These are phyloP conservation scores for Oxystoma pomonae DNA, from an alignment of 2,888 invertebrate species.

Conservation along the genomic window DNA sequence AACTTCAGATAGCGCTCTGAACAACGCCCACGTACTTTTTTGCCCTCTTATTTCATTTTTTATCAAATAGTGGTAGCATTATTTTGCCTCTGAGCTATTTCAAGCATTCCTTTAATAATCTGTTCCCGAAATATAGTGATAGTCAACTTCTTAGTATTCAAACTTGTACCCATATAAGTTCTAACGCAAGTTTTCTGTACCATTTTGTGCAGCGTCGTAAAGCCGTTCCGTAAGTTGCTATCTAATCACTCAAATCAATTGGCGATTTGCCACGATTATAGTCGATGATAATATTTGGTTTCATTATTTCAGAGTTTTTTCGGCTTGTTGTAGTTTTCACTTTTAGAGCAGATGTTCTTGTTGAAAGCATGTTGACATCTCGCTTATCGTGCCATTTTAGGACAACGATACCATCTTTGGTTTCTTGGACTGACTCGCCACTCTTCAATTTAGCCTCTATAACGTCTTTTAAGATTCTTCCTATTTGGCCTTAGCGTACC, in stretches of 20 bases:
- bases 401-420: slow-evolving; percentile 15
- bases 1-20: neutral
- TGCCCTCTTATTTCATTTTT: neutral
- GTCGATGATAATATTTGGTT: slow-evolving; percentile 13
- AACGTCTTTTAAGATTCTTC: slow-evolving; percentile 10
- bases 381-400: slow-evolving; percentile 15
- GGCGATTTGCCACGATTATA: slow-evolving; percentile 13
- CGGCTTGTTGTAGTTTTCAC: slow-evolving; percentile 8
- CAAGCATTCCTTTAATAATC: neutral
- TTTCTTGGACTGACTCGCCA: slow-evolving; percentile 14
- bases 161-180: slow-evolving; percentile 4
- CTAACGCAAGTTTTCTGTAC: slow-evolving; percentile 8
- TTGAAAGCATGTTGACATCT: slow-evolving; percentile 18
- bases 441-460: slow-evolving; percentile 16
- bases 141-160: neutral
- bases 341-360: slow-evolving; percentile 15
- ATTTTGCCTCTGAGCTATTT: neutral
- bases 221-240: slow-evolving; percentile 4
- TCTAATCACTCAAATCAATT: slow-evolving; percentile 7
- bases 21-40: neutral
- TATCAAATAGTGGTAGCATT: neutral
- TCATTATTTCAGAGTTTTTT: slow-evolving; percentile 16
- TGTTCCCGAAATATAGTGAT: neutral
- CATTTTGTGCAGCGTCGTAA: slow-evolving; percentile 9
- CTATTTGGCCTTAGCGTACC: neutral